Evolutionary conservation across 2,888 invertebrate species (phyloP).

Genomic region (Tricholauxania praeusta): DNA sequence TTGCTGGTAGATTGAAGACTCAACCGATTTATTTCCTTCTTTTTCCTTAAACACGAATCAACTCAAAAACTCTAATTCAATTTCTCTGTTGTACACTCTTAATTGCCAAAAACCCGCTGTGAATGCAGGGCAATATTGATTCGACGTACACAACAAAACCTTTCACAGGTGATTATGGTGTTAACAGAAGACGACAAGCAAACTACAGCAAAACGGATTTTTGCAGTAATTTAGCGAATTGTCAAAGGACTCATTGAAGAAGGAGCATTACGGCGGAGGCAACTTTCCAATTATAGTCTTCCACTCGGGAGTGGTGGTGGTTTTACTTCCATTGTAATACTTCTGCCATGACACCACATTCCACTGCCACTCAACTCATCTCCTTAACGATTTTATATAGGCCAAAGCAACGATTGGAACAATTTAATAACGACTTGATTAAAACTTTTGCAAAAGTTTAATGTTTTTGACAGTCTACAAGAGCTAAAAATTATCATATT

Average conservation of each 20-base stretch:
- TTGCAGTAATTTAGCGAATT: not conserved
- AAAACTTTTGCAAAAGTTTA: too few relatives aligned
- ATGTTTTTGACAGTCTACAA: too few relatives aligned
- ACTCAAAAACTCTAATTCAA: not conserved
- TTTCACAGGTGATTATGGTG: conserved; percentile 9
- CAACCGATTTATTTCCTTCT: not conserved
- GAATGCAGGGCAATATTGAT: not conserved
- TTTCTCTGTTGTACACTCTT: too few relatives aligned
- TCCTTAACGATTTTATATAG: too few relatives aligned
- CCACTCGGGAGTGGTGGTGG: conserved; percentile 21
- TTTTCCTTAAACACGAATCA: not conserved
- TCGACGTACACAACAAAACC: conserved; percentile 8
- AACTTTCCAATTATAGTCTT: conserved; percentile 36
- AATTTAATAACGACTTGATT: too few relatives aligned
- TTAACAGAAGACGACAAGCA: not conserved
- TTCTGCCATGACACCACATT: not conserved
- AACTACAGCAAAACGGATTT: conserved; percentile 6
- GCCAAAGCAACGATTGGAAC: too few relatives aligned
- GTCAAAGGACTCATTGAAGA: conserved; percentile 6
- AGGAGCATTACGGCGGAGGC: not conserved
- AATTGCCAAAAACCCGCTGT: not conserved
- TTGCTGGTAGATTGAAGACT: too few relatives aligned
- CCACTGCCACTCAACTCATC: too few relatives aligned
- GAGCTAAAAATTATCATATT: too few relatives aligned
- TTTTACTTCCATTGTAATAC: conserved; percentile 37